Percentiles rank a stretch among this genome's conserved stretches.
Conservation (phyloP, 2,113 vertebrate genomes). For the Anguilla rostrata region DNA sequence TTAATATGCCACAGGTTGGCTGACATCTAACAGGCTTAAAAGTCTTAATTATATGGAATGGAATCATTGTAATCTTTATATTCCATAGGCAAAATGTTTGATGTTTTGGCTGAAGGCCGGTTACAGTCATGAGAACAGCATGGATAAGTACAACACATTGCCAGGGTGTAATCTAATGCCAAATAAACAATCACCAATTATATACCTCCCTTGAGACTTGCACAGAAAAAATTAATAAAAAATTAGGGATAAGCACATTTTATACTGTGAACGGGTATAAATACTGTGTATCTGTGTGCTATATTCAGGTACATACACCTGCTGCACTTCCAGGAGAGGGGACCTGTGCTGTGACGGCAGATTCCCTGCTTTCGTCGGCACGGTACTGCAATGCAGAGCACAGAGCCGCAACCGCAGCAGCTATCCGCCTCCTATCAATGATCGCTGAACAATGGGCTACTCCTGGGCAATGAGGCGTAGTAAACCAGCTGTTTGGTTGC, state of each 20-base stretch:
- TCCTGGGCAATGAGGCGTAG: not conserved
- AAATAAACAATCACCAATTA: too few relatives aligned
- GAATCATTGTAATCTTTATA: not conserved
- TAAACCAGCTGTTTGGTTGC: not conserved
- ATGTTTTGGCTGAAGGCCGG: not conserved
- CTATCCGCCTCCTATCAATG: not conserved
- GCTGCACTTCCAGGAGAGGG: not conserved
- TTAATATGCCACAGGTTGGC: not conserved
- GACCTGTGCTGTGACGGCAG: not conserved
- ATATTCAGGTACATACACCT: not conserved
- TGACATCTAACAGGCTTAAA: too few relatives aligned
- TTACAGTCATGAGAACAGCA: not conserved
- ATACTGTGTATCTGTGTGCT: not conserved
- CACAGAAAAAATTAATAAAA: too few relatives aligned
- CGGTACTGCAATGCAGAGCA: constrained; percentile 51
- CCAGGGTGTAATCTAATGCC: too few relatives aligned
- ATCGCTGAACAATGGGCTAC: not conserved
- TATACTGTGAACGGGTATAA: not conserved
- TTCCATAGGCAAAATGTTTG: not conserved
- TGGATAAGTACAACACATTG: not conserved
- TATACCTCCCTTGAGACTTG: too few relatives aligned
- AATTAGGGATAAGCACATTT: not conserved
- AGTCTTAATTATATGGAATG: not conserved
- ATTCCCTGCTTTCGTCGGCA: not conserved
- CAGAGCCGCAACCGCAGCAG: constrained; percentile 30